A percentile compares a stretch with the other conserved stretches of the same genome.
Evolutionary conservation across 2,888 invertebrate genomes (phyloP).

Genomic region (Maniola hyperantus): DNA sequence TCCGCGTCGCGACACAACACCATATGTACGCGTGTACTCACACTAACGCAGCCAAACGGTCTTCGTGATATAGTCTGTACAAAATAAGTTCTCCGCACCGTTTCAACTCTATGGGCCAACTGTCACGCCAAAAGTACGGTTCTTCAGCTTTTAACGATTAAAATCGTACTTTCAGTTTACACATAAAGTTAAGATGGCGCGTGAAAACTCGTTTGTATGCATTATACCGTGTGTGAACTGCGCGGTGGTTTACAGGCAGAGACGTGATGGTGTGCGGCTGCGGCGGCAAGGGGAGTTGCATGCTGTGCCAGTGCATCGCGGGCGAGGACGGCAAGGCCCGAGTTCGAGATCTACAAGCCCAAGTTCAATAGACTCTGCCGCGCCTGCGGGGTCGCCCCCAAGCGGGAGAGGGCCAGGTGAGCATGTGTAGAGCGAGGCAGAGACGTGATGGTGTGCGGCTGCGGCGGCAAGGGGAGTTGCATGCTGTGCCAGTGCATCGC

Average conservation of each 20-base stretch:
- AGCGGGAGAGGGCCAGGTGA: conserved; percentile 7
- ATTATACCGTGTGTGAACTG: neutral
- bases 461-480: neutral
- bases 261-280: conserved; percentile 21
- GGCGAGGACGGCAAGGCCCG: neutral
- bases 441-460: conserved; percentile 19
- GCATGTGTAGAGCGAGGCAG: too few relatives aligned
- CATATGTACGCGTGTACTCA: too few relatives aligned
- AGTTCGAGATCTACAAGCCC: conserved; percentile 11
- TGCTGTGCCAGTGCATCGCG: neutral
- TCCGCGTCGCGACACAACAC: too few relatives aligned
- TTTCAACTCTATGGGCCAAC: too few relatives aligned
- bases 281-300: neutral
- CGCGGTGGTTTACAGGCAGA: neutral
- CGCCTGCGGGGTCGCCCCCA: conserved; percentile 12
- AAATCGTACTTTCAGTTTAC: too few relatives aligned
- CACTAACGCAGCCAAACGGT: too few relatives aligned
- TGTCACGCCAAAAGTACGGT: too few relatives aligned
- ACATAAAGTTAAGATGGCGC: too few relatives aligned
- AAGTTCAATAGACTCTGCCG: neutral
- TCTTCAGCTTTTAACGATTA: too few relatives aligned
- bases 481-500: neutral
- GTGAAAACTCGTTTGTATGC: too few relatives aligned
- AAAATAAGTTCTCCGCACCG: too few relatives aligned
- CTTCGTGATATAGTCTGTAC: too few relatives aligned